phyloP scores from a whole-genome alignment of 2,113 vertebrate species.

The Corvus cornix region DNA sequence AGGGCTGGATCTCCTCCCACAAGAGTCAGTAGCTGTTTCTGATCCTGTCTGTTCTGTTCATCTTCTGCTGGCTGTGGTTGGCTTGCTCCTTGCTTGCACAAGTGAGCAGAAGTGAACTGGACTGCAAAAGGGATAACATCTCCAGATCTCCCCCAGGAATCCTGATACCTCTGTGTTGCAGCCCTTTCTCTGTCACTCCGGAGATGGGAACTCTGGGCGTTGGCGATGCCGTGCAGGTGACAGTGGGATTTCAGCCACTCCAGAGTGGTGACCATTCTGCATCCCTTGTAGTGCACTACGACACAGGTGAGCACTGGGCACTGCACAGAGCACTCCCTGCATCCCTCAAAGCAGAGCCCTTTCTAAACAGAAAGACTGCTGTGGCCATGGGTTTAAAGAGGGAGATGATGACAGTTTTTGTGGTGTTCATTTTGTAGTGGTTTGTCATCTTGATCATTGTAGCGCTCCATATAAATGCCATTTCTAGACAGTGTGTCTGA shows the following conservation, averaged over 20 bases:
- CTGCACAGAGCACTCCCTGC: neutral
- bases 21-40: neutral
- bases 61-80: neutral
- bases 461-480: neutral
- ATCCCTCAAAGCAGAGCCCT: neutral
- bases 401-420: neutral
- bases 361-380: neutral
- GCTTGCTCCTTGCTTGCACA: neutral
- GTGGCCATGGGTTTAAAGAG: neutral
- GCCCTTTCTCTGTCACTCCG: slow-evolving; percentile 84
- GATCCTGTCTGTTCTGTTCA: neutral
- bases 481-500: neutral
- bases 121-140: neutral
- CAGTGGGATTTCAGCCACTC: slow-evolving; percentile 80
- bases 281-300: slow-evolving; percentile 78
- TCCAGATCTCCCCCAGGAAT: neutral
- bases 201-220: slow-evolving; percentile 71
- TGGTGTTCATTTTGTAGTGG: neutral
- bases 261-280: slow-evolving; percentile 69
- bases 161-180: slow-evolving; percentile 47
- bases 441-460: neutral
- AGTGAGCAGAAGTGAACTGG: neutral
- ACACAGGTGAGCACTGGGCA: slow-evolving; percentile 74
- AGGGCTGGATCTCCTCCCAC: neutral
- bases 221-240: slow-evolving; percentile 78